Evolutionary conservation across 2,888 invertebrate species (phyloP), one percentile per base, ranked within the genome.

Genomic region (Campoplex capitator): DNA sequence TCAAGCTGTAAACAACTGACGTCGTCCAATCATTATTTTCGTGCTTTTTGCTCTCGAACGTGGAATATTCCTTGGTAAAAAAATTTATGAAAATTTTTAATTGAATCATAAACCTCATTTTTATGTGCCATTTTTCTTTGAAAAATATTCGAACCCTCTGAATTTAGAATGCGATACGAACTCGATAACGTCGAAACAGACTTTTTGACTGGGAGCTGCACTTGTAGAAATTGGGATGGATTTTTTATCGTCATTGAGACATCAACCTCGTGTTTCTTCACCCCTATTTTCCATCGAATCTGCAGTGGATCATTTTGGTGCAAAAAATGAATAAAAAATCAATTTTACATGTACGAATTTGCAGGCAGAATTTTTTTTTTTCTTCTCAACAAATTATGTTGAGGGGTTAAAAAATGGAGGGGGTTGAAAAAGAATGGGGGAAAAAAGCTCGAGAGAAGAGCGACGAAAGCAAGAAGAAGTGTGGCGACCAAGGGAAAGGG

Each of bases 401-500:
- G 54, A 54, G 51, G 71, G 35, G 28, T 35, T 13, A 35, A 73
- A 68, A 54, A 45, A 6, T 68, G 6, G 42, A 45, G 28, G 28
- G 16, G 45, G 48, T 58, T 11, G 45, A 68, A 74, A 56, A 35
- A 75, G 58, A 58, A 62, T 23, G 75, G 23, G 23, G 0, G 0
- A 23, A 42, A 75, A 32, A 45, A 16, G 11, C 11, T 76, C n/a
- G 65, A 45, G n/a, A 45, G 65, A 56, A 68, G 67, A 67, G 70
- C 76, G 83, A 77, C 35, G 75, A 42, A 56, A 54, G 56, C 13
- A n/a, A 45, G 68, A 48, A 75, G 56, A 56, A 48, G 32, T 62
- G 32, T 28, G 32, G 3, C 16, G 11, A 4, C 28, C 4, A 38
- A 38, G 58, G 58, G 16, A 16, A 32, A 48, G 28, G 75, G 74